Base-by-base conservation (phyloP, 2,797 vertebrate species). In the Centroberyx gerrardi region DNA sequence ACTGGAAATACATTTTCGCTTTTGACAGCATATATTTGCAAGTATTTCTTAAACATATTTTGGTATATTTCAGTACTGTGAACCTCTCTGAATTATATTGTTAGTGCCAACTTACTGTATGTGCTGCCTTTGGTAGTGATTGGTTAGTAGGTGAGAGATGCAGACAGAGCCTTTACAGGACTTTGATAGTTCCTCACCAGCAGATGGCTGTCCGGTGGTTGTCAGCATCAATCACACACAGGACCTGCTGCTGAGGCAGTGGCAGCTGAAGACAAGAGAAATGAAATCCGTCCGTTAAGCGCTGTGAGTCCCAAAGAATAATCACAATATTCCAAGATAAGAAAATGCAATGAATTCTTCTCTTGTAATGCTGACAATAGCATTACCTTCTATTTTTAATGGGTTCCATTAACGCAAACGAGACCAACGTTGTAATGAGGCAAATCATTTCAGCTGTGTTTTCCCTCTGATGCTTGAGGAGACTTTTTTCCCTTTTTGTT, bases 171-270 rank as follows among this genome's bases (percentile, higher is more conserved):
- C 33, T 36, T 36, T 36, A 8, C 6, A 8, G 33, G 33, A 7
- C 74, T 31, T 58, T 17, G 71, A 74, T 36, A 84, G 29, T 77
- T 78, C 80, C 54, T 83, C 73, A 42, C 68, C 79, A 79, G 53
- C 77, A 61, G 93, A 94, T 40, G 58, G 77, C 60, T 93, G 86
- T 46, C 88, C 93, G 62, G 85, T 92, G 64, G 81, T 91, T 28
- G 84, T 88, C 12, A 72, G 89, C 71, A 94, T 83, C 67, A 59
- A 1, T 76, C 78, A 93, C 55, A 51, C 65, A 17, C 84, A 66
- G 40, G 90, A 95, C 72, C 84, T 94, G 63, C 86, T 92, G 95
- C 92, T 94, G 93, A 93, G 65, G 70, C 52, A 58, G 74, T 74
- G 66, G 49, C 62, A 52, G n/a, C 44, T 33, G 62, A 64, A 5